Evolutionary conservation across 2,888 invertebrate species (phyloP).

Genomic region (Microchrysa polita): DNA sequence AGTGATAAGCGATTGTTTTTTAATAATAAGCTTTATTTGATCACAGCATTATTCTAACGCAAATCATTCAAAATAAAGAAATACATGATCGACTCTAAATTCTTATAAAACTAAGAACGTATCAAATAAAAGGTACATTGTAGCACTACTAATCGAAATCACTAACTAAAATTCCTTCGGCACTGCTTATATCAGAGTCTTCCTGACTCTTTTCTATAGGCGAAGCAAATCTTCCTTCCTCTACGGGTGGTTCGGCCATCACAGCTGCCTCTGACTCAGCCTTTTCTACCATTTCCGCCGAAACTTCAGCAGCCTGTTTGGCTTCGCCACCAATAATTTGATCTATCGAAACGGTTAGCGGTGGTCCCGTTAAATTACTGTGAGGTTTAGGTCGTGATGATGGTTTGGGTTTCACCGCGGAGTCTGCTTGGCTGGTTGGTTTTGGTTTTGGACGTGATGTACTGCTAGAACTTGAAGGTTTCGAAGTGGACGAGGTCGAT

Average conservation of each 20-base stretch:
- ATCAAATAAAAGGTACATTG: constrained; percentile 8
- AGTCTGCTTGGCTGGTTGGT: neutral
- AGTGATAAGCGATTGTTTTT: no score
- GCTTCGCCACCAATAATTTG: neutral
- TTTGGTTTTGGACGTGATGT: neutral
- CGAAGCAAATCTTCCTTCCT: neutral
- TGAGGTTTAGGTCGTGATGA: constrained; percentile 9
- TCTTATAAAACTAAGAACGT: no score
- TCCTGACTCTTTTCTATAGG: neutral
- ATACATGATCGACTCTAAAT: no score
- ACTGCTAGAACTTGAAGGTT: neutral
- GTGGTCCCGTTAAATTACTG: constrained; percentile 17
- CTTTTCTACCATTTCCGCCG: neutral
- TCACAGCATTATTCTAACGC: constrained; percentile 8
- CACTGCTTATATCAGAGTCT: neutral
- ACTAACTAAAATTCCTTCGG: constrained; percentile 24
- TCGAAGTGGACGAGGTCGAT: neutral
- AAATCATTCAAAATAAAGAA: neutral
- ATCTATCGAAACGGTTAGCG: neutral
- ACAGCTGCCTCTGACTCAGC: neutral
- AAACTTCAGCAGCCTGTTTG: neutral
- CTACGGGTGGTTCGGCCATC: neutral
- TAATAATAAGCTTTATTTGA: neutral
- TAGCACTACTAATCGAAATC: constrained; percentile 29
- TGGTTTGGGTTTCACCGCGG: neutral